phyloP scores from a whole-genome alignment of 92 coral and sea anemone species.

The Epizoanthus rinbou region DNA sequence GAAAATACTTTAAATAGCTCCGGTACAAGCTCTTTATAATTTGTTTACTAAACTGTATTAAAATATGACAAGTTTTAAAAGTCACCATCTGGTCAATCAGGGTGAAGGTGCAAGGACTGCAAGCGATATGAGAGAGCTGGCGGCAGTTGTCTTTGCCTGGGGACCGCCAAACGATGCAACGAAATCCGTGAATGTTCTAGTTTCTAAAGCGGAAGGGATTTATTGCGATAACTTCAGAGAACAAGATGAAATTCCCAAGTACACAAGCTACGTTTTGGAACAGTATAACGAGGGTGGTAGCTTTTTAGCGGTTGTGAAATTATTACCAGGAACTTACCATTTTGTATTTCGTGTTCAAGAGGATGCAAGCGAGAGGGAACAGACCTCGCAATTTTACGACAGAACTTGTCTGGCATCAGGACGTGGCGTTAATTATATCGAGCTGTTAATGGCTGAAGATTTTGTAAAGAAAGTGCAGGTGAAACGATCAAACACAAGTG shows the following conservation, averaged over 20 bases:
- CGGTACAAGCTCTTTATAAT: no score
- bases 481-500: no score
- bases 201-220: conserved; percentile 16
- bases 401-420: conserved; percentile 31
- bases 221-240: conserved; percentile 25
- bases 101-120: no score
- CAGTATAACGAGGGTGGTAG: conserved; percentile 34
- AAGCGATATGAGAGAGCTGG: no score
- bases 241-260: conserved; percentile 22
- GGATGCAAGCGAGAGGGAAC: conserved; percentile 7
- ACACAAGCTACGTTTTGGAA: conserved; percentile 27
- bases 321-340: conserved; percentile 32
- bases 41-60: no score
- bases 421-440: conserved; percentile 29
- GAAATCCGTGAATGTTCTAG: no score
- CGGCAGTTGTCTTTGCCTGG: no score
- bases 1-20: no score
- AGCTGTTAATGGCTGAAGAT: background rate
- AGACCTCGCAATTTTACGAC: conserved; percentile 30
- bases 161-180: no score
- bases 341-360: conserved; percentile 37
- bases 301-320: conserved; percentile 13
- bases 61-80: no score
- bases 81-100: no score
- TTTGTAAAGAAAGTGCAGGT: background rate